Conservation (phyloP, 2,888 invertebrate species). For the Nycteola revayana region DNA sequence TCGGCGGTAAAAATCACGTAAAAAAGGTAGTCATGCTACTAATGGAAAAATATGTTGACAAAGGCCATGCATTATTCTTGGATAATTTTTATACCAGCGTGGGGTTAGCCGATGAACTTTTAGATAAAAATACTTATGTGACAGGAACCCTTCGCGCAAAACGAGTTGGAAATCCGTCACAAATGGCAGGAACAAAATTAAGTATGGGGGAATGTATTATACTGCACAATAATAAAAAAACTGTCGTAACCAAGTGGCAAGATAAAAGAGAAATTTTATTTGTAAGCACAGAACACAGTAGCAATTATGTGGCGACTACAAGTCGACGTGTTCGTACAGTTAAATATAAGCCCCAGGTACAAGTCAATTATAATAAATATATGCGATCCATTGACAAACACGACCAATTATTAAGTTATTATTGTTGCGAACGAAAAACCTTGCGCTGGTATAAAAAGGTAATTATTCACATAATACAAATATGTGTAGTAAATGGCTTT, state of each 20-base stretch:
- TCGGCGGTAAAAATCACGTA: slow-evolving; percentile 35
- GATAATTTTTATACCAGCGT: slow-evolving; percentile 31
- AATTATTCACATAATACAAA: slow-evolving; percentile 21
- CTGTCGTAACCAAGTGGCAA: slow-evolving; percentile 23
- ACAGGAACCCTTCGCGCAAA: slow-evolving; percentile 28
- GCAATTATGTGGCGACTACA: slow-evolving; percentile 8
- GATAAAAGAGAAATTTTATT: slow-evolving; percentile 35
- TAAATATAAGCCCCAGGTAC: slow-evolving; percentile 6
- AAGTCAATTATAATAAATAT: slow-evolving; percentile 2
- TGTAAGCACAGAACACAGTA: slow-evolving; percentile 14
- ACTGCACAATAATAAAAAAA: slow-evolving; percentile 18
- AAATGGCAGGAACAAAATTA: slow-evolving; percentile 11
- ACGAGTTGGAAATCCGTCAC: slow-evolving; percentile 17
- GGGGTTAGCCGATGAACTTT: slow-evolving; percentile 18
- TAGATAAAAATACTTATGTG: slow-evolving; percentile 25
- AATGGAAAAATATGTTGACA: slow-evolving; percentile 20
- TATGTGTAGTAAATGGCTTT: slow-evolving; percentile 19
- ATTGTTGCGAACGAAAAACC: slow-evolving; percentile 21
- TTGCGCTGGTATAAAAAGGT: slow-evolving; percentile 25
- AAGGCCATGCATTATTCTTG: slow-evolving; percentile 24
- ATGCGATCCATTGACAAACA: slow-evolving; percentile 13
- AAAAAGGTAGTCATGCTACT: slow-evolving; percentile 28
- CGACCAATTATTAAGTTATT: slow-evolving; percentile 15
- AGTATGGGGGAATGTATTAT: slow-evolving; percentile 21
- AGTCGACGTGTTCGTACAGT: slow-evolving; percentile 11